Evolutionary conservation across 2,888 invertebrate species (phyloP), one percentile per base, ranked within the genome.

Genomic region (Lepidochrysops patricia): DNA sequence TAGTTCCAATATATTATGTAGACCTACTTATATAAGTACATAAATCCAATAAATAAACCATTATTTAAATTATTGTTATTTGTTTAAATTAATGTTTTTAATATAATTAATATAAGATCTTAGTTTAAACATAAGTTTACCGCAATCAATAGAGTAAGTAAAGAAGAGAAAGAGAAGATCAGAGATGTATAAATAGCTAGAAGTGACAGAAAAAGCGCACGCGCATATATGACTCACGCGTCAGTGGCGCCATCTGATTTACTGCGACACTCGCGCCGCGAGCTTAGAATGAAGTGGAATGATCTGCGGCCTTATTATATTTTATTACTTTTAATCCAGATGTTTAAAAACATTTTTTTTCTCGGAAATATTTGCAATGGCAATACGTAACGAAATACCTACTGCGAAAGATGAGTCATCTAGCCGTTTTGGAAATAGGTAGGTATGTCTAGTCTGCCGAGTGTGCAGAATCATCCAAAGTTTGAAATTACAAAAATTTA

Each of bases 241-340:
- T 65, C 70, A 59, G 72, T 82, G 86, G 85, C 85, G 86, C 85
- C 86, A 72, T 68, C 64, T 73, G 80, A 85, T 85, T 84, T 84
- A 84, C 79, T 57, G 71, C 68, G 74, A 70, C 74, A 78, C 74
- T 74, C 73, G 60, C 52, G 29, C 65, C 71, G 61, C 63, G 70
- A 68, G 70, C 73, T 72, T 70, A 70, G 67, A 69, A 68, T 69
- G 65, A 66, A 67, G n/a, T n/a, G n/a, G n/a, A n/a, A n/a, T n/a
- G 15, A 54, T 9, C 9, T 4, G 12, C 66, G 61, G 61, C 63
- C 61, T 67, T 67, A 68, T 68, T 70, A 69, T 68, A 67, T 67
- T 68, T 68, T 70, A 69, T 68, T 68, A 65, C 62, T 68, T 68
- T 64, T 69, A 66, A 66, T 34, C 26, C 26, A 43, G 60, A 60